Base-by-base conservation (phyloP, 2,113 vertebrate genomes). In the Saccopteryx bilineata region DNA sequence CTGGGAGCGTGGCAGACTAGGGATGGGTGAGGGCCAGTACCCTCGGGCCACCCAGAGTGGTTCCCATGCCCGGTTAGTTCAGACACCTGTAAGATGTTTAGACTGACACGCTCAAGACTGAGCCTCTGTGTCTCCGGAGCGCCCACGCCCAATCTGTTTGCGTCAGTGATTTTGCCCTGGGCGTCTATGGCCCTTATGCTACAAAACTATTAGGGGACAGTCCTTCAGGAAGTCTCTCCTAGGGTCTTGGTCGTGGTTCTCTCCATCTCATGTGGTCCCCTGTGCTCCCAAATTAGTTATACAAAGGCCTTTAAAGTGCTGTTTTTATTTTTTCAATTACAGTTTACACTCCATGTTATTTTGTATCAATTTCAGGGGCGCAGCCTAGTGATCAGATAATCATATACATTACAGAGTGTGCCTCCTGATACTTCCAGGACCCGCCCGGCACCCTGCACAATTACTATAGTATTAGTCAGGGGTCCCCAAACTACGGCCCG, bases 151-250 rank as follows among this genome's bases (percentile, higher is more conserved):
- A 17, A 74, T 65, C 31, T 82, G 11, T 93, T 87, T 76, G 63
- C 15, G 5, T 95, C 75, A 76, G 69, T 91, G 87, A 82, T 31
- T 69, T 80, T 58, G 63, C 95, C 58, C 66, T 52, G 69, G 61
- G 81, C 31, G 71, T 56, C 21, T 21, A 60, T 23, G 31, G 74
- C 46, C 48, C 79, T 71, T 33, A 39, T 46, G 50, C 56, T 93
- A 83, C 92, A 75, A 84, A 58, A 12, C n/a, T 28, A n/a, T 2
- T 31, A 24, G 26, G 31, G 1, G 8, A 75, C 18, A 28, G 19
- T 24, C 39, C 63, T 87, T 79, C 74, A 26, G 54, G 14, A 63
- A 71, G 39, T 71, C 15, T 80, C 54, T 86, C 46, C 54, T 56
- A 23, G 71, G 63, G 48, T 72, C 65, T 87, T 79, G 82, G 76